Evolutionary conservation across 2,888 invertebrate species (phyloP).

Genomic region (Mayetiola destructor): DNA sequence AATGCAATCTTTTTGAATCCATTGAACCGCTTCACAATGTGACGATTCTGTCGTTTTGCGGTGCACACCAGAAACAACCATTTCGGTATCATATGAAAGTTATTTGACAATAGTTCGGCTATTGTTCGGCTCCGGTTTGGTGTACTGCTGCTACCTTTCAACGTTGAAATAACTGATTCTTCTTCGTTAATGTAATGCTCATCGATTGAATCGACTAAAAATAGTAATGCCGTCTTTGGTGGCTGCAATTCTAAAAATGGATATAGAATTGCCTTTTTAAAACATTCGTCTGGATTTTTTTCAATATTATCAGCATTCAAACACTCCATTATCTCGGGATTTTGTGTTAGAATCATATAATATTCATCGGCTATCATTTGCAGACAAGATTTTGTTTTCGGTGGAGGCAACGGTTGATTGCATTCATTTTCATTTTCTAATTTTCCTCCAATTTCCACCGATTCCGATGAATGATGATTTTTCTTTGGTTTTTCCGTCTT

Average conservation of each 20-base stretch:
- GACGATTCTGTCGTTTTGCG: slow-evolving; percentile 69
- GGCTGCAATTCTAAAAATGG: slow-evolving; percentile 76
- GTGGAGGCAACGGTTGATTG: slow-evolving; percentile 32
- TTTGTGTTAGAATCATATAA: slow-evolving; percentile 59
- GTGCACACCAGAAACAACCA: slow-evolving; percentile 87
- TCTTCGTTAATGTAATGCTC: slow-evolving; percentile 49
- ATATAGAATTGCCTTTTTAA: slow-evolving; percentile 74
- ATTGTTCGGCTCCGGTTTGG: slow-evolving; percentile 47
- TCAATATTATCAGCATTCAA: slow-evolving; percentile 69
- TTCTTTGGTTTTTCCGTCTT: background rate
- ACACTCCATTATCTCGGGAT: slow-evolving; percentile 69
- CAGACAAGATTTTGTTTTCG: slow-evolving; percentile 42
- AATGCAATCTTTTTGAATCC: slow-evolving; percentile 83
- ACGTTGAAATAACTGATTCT: slow-evolving; percentile 39
- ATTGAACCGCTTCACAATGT: slow-evolving; percentile 66
- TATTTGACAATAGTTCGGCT: slow-evolving; percentile 70
- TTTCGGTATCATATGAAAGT: slow-evolving; percentile 81
- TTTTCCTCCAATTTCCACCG: background rate
- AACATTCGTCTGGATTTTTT: slow-evolving; percentile 79
- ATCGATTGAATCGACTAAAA: slow-evolving; percentile 86
- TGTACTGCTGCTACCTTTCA: slow-evolving; percentile 31
- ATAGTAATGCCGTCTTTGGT: slow-evolving; percentile 68
- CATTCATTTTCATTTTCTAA: background rate
- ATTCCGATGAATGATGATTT: background rate
- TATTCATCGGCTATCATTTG: slow-evolving; percentile 62